Percentiles rank a stretch among this genome's conserved stretches.
phyloP scores from a whole-genome alignment of 1,140 invertebrate species.

The honey bee (Apis mellifera) region DNA sequence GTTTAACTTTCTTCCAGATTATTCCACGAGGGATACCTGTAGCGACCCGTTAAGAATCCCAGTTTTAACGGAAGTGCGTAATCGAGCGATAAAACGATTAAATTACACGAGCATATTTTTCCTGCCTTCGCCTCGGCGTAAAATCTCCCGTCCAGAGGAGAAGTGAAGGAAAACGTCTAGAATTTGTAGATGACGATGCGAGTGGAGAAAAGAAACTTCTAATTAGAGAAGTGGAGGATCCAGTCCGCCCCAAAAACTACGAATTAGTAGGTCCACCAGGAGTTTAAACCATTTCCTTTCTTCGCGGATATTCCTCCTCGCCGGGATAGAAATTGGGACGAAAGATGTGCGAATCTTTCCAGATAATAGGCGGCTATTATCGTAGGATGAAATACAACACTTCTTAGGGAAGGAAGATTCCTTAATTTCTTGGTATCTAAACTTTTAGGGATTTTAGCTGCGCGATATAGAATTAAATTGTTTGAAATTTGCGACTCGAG shows the following conservation, averaged over 20 bases:
- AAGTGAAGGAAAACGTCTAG: not conserved
- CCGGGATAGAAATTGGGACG: constrained; percentile 4
- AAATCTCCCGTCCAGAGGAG: not conserved
- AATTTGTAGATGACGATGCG: constrained; percentile 13
- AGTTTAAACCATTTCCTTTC: not conserved
- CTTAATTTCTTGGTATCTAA: no score
- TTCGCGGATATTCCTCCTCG: not conserved
- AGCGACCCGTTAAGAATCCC: not conserved
- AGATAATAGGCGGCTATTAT: not conserved
- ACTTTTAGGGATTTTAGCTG: no score
- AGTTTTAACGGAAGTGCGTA: not conserved
- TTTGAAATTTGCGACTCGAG: no score
- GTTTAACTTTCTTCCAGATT: constrained; percentile 30
- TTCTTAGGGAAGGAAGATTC: no score
- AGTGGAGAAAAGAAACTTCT: constrained; percentile 36
- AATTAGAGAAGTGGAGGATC: constrained; percentile 57
- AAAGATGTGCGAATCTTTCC: not conserved
- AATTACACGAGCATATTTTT: not conserved
- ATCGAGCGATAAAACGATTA: constrained; percentile 30
- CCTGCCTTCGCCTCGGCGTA: no score
- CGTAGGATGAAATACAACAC: not conserved
- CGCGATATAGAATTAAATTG: no score
- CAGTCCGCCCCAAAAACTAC: constrained; percentile 59
- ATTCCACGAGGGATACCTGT: not conserved
- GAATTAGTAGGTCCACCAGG: constrained; percentile 35